These are phyloP conservation scores for Erynnis tages DNA, from an alignment of 2,888 invertebrate species.

Conservation along the genomic window DNA sequence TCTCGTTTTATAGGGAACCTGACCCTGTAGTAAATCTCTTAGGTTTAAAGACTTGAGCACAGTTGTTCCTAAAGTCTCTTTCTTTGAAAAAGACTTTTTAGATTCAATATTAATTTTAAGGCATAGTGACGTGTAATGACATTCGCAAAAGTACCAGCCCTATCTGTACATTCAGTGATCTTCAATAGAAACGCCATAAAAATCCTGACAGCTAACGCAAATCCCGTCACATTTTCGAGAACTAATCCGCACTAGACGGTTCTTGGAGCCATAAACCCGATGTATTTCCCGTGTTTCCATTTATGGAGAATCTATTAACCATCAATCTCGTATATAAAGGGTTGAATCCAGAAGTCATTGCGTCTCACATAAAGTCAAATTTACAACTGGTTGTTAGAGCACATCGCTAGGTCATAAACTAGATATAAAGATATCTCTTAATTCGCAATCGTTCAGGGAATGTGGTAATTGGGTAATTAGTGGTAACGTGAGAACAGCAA, in stretches of 20 bases:
- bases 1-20: no score
- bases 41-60: no score
- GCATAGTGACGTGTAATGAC: no score
- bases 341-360: slow-evolving; percentile 49
- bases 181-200: no score
- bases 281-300: slow-evolving; percentile 14
- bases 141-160: no score
- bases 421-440: slow-evolving; percentile 12
- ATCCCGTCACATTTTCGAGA: no score
- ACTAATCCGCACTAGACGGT: slow-evolving; percentile 9
- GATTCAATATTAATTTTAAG: no score
- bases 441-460: slow-evolving; percentile 15
- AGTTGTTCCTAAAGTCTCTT: no score
- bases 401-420: slow-evolving; percentile 31
- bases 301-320: slow-evolving; percentile 27
- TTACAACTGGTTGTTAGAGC: slow-evolving; percentile 41
- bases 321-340: slow-evolving; percentile 39
- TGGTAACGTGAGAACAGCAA: slow-evolving; percentile 13
- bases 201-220: no score
- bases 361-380: slow-evolving; percentile 50
- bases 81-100: no score
- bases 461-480: slow-evolving; percentile 13
- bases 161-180: no score
- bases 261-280: slow-evolving; percentile 17
- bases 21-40: no score